phyloP scores from a whole-genome alignment of 2,888 invertebrate genomes.

The Netelia melanura region DNA sequence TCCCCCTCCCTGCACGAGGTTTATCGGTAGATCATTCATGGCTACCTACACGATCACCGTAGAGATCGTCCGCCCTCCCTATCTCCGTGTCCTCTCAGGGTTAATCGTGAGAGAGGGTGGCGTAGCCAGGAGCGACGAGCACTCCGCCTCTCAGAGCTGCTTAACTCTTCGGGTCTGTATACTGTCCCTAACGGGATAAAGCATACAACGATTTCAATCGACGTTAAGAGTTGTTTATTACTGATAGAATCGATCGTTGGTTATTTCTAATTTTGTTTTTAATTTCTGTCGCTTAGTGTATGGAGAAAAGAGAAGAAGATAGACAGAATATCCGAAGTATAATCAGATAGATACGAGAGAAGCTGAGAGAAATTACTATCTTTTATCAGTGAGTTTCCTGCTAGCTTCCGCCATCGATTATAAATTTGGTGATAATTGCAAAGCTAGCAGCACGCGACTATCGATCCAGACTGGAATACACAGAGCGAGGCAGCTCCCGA shows the following conservation, averaged over 20 bases:
- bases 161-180: neutral
- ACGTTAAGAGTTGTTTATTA: neutral
- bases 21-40: conserved; percentile 46
- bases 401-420: neutral
- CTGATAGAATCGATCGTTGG: neutral
- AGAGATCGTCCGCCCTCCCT: conserved; percentile 16
- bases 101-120: neutral
- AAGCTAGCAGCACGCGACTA: conserved; percentile 17
- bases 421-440: conserved; percentile 47
- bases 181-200: neutral
- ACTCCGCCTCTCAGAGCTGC: conserved; percentile 17
- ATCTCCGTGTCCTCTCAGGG: neutral
- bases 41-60: conserved; percentile 36
- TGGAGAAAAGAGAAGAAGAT: too few relatives aligned
- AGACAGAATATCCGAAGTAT: neutral
- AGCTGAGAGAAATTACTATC: neutral
- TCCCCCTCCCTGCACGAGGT: conserved; percentile 7
- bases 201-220: conserved; percentile 13
- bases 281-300: too few relatives aligned
- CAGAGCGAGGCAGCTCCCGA: neutral
- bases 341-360: neutral
- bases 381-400: neutral
- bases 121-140: conserved; percentile 6
- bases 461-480: conserved; percentile 7
- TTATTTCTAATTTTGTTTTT: neutral